A percentile compares a stretch with the other conserved stretches of the same genome.
phyloP scores from a whole-genome alignment of 2,113 vertebrate species.

The Phocoena sinus region DNA sequence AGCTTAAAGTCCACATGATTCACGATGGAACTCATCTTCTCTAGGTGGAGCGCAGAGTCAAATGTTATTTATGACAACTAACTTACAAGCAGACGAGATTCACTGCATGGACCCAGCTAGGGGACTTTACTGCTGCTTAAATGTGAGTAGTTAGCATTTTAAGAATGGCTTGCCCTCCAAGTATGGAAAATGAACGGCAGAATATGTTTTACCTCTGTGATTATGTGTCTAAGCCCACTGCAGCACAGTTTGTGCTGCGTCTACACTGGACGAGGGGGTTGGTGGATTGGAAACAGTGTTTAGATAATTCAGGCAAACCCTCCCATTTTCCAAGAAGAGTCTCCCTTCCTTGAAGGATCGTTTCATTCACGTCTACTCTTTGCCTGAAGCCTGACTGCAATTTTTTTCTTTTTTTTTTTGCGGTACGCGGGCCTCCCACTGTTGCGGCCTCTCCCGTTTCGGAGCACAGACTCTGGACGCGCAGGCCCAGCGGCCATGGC shows the following conservation, averaged over 20 bases:
- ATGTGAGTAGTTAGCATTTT: not conserved
- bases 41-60: not conserved
- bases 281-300: not conserved
- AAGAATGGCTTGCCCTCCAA: not conserved
- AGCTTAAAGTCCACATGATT: conserved; percentile 55
- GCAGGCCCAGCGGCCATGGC: too few species aligned
- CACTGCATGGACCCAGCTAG: not conserved
- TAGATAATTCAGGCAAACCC: not conserved
- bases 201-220: too few species aligned
- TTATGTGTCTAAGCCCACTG: not conserved
- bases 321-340: not conserved
- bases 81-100: not conserved
- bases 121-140: not conserved
- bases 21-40: conserved; percentile 3
- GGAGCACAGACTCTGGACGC: too few species aligned
- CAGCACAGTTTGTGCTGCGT: not conserved
- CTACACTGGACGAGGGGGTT: not conserved
- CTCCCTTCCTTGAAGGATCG: not conserved
- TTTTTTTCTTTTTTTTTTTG: not conserved
- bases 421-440: too few species aligned
- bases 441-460: too few species aligned
- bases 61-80: conserved; percentile 37
- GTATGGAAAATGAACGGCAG: not conserved
- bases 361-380: not conserved
- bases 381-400: not conserved